Evolutionary conservation across 1,140 invertebrate species (phyloP).

Genomic region (Saccostrea echinata): DNA sequence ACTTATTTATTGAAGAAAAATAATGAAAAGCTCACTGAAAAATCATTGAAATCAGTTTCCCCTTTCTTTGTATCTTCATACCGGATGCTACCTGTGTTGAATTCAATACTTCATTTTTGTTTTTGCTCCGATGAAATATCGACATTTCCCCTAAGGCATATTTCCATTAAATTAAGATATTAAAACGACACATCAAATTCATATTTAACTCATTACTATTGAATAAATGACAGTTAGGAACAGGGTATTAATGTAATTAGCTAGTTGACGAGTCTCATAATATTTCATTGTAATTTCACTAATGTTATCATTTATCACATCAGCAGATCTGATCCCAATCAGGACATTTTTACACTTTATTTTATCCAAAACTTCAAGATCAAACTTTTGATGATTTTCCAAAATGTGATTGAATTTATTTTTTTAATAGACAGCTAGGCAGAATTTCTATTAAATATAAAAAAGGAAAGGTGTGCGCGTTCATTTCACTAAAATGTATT

Average conservation of each 20-base stretch:
- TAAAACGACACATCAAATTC: constrained; percentile 26
- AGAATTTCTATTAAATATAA: too few species aligned
- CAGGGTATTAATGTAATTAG: constrained; percentile 32
- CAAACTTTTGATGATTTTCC: neutral
- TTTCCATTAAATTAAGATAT: constrained; percentile 38
- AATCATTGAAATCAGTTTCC: neutral
- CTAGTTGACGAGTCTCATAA: constrained; percentile 16
- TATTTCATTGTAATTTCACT: constrained; percentile 13
- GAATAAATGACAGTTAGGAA: neutral
- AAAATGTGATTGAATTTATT: neutral
- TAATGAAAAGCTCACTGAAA: neutral
- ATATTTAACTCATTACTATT: constrained; percentile 26
- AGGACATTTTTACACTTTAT: neutral
- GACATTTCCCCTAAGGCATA: neutral
- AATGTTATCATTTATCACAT: constrained; percentile 7
- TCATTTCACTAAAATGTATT: too few species aligned
- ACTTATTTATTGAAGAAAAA: neutral
- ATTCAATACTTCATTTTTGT: neutral
- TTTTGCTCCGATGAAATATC: constrained; percentile 18
- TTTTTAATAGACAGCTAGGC: neutral
- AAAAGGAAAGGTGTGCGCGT: too few species aligned
- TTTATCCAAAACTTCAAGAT: neutral
- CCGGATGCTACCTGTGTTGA: neutral
- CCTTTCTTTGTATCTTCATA: neutral
- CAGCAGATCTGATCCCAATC: constrained; percentile 9